Base-by-base conservation (phyloP, 2,113 vertebrate species). In the Strigops habroptila region DNA sequence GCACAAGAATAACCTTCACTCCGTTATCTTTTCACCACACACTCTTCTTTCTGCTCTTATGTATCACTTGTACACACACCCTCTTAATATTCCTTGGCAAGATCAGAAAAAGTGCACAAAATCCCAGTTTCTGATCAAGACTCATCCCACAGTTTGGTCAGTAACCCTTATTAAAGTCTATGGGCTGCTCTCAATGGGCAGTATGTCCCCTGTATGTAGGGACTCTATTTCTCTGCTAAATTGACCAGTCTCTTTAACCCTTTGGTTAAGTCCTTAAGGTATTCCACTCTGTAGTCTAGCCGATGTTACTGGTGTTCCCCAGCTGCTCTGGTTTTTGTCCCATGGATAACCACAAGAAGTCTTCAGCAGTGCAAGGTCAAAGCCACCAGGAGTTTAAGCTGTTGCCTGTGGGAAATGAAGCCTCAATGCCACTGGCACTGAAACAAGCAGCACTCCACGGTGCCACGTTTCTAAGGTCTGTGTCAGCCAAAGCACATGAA, bases 21-120 rank as follows among this genome's bases (percentile, higher is more conserved):
- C 9, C 11, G 1, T 24, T 78, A 35, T 12, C 23, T 75, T 27
- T 76, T 37, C 14, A 39, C 19, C 64, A 55, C 28, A 33, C 5
- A 7, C 3, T 12, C 28, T 71, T 35, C 39, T n/a, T 63, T 24
- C 48, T 74, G 57, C 31, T 52, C 15, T 67, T 76, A 43, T 68
- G 2, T 68, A 64, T 44, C 52, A 48, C 30, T 73, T 49, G n/a
- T 43, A 53, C 1, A 2, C 10, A 18, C 12, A 78, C 0, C 1
- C 21, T 14, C 3, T 44, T 82, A 82, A 41, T 3, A 9, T 41
- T 74, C 37, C 63, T 71, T 21, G 22, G 16, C n/a, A 90, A 86
- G 44, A 68, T 21, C 6, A 76, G 48, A 67, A 76, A 73, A 60
- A n/a, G 69, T 0, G 13, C 19, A 51, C 30, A 83, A 91, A 87